Percentiles rank a stretch among this genome's conserved stretches.
Conservation (phyloP, 2,797 vertebrate genomes). For the Agapornis canus region DNA sequence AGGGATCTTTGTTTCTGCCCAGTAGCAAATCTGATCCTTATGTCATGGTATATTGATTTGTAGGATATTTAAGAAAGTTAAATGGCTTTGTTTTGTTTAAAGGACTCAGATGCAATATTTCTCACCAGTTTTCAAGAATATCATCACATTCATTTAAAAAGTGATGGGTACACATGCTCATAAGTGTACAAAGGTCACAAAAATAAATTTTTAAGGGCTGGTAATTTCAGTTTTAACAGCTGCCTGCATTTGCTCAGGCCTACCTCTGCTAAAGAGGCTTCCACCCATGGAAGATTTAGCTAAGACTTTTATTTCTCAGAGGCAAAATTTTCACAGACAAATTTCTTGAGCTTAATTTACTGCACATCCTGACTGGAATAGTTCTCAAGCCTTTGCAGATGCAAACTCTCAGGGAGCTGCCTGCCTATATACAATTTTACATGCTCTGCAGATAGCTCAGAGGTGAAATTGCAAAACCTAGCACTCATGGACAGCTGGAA, state of each 20-base stretch:
- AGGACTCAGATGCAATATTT: background rate
- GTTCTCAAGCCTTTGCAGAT: background rate
- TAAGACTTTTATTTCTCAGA: slow-evolving; percentile 3
- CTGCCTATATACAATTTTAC: background rate
- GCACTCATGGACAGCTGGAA: background rate
- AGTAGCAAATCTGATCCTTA: background rate
- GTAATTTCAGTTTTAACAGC: background rate
- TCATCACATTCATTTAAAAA: background rate
- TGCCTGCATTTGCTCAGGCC: background rate
- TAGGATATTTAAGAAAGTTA: background rate
- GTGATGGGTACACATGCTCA: background rate
- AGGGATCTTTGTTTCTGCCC: background rate
- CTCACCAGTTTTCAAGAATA: background rate
- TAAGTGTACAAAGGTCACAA: background rate
- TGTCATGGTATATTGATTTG: background rate
- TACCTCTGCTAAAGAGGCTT: background rate
- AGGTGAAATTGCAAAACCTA: slow-evolving; percentile 43
- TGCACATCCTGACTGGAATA: slow-evolving; percentile 36
- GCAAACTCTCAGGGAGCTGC: background rate
- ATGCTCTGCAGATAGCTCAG: slow-evolving; percentile 27
- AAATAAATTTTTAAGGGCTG: background rate
- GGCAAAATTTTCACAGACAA: background rate
- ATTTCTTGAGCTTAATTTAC: slow-evolving; percentile 48
- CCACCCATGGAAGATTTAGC: background rate
- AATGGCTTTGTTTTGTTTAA: background rate